Evolutionary conservation across 2,797 vertebrate species (phyloP).

Genomic region (Heterohyrax brucei): DNA sequence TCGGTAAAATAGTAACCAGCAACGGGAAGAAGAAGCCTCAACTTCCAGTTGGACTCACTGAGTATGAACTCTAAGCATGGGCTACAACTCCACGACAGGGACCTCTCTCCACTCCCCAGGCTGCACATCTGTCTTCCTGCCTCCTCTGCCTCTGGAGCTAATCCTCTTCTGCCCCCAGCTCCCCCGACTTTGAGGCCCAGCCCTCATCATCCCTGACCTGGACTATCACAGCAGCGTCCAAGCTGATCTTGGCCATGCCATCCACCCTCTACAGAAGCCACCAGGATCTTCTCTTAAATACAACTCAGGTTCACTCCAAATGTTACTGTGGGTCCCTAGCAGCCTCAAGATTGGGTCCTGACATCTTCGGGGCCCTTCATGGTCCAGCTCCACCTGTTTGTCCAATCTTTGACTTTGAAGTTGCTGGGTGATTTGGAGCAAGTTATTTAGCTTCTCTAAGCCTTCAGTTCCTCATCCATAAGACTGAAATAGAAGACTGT

Average conservation of each 20-base stretch:
- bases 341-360: neutral
- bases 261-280: neutral
- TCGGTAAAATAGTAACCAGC: neutral
- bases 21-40: neutral
- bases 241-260: neutral
- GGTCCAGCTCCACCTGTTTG: neutral
- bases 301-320: neutral
- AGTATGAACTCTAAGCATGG: neutral
- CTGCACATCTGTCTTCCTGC: neutral
- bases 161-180: neutral
- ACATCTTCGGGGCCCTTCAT: neutral
- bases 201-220: neutral
- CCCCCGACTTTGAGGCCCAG: slow-evolving; percentile 60
- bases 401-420: too few species aligned
- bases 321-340: neutral
- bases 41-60: neutral
- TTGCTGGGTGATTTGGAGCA: neutral
- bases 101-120: neutral
- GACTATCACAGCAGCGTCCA: neutral
- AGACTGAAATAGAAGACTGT: neutral
- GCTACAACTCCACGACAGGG: neutral
- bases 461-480: slow-evolving; percentile 31
- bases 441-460: slow-evolving; percentile 27
- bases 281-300: neutral
- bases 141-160: neutral